A percentile compares a stretch with the other conserved stretches of the same genome.
phyloP scores from a whole-genome alignment of 2,113 vertebrate species.

The Dipodomys merriami region DNA sequence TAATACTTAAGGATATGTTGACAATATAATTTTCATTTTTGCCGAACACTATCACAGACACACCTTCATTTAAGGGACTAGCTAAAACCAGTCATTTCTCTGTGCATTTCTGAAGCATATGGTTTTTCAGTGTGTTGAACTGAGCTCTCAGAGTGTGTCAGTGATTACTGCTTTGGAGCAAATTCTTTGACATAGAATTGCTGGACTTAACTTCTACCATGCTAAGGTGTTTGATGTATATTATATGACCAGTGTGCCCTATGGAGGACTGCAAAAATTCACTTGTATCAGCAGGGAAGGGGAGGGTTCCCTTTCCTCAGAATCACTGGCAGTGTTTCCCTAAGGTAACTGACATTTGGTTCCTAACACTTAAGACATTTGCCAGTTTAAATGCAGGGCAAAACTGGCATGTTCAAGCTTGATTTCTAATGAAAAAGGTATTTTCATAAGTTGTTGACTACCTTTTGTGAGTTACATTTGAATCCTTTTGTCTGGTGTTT shows the following conservation, averaged over 20 bases:
- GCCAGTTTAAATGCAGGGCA: neutral
- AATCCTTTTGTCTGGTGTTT: neutral
- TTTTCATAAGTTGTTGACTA: neutral
- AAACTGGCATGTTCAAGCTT: neutral
- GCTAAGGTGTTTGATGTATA: neutral
- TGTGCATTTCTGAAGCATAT: neutral
- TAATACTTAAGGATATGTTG: neutral
- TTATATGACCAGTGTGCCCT: neutral
- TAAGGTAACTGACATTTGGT: neutral
- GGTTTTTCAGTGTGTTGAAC: neutral
- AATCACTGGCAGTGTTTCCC: neutral
- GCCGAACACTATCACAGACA: neutral
- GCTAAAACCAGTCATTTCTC: neutral
- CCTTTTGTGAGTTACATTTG: neutral
- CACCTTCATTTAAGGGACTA: neutral
- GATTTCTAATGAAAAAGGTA: neutral
- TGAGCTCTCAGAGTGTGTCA: neutral
- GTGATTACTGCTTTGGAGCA: slow-evolving; percentile 19
- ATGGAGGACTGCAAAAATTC: neutral
- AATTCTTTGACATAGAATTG: slow-evolving; percentile 6
- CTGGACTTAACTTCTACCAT: neutral
- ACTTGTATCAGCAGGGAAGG: neutral
- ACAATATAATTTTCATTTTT: neutral
- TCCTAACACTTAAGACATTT: neutral
- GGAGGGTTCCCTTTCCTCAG: neutral